phyloP scores from a whole-genome alignment of 2,113 vertebrate genomes.

The Rhinopithecus roxellana region DNA sequence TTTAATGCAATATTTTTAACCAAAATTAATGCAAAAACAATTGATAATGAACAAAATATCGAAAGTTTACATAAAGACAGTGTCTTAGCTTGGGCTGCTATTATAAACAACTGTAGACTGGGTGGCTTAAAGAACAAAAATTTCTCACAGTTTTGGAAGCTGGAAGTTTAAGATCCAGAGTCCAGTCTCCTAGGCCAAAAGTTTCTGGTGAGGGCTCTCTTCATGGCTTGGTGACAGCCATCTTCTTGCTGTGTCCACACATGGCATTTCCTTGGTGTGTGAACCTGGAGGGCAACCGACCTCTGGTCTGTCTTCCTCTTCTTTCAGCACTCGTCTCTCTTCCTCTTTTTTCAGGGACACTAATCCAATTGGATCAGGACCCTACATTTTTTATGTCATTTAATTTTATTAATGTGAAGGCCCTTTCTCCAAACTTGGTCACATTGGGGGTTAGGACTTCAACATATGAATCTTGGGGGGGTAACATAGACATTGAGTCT shows the following conservation, averaged over 20 bases:
- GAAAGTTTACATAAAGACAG: neutral
- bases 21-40: neutral
- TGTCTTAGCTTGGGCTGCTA: neutral
- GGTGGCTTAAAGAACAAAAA: neutral
- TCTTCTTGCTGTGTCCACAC: neutral
- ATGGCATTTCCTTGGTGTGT: neutral
- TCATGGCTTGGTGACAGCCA: neutral
- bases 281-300: rapidly evolving
- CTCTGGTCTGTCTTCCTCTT: neutral
- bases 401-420: neutral
- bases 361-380: neutral
- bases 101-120: neutral
- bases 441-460: neutral
- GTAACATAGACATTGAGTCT: neutral
- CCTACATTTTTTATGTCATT: neutral
- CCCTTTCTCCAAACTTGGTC: neutral
- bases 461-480: neutral
- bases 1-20: neutral
- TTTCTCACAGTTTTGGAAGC: neutral
- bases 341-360: neutral
- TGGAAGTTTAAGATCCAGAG: neutral
- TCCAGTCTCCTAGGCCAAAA: neutral
- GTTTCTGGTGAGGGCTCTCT: neutral
- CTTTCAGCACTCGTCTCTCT: neutral
- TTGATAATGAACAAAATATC: neutral